A percentile compares a stretch with the other conserved stretches of the same genome.
These are phyloP conservation scores for Tauraco erythrolophus DNA, from an alignment of 2,113 vertebrate species.

Conservation along the genomic window DNA sequence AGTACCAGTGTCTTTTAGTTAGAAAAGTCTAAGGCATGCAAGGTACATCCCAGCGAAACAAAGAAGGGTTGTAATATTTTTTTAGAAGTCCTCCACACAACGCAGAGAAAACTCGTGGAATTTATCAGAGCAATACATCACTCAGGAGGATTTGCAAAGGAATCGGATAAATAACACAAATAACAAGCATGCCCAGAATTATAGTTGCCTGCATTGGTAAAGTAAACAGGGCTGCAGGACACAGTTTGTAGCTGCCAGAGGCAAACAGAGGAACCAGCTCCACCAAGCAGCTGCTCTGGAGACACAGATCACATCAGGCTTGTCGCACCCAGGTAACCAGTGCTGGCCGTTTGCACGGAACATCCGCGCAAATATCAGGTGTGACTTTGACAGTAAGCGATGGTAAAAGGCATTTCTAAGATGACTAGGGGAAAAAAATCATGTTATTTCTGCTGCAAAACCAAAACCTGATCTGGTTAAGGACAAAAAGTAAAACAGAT, in stretches of 20 bases:
- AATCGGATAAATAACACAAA: background rate
- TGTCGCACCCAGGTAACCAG: background rate
- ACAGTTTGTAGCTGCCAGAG: background rate
- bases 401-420: background rate
- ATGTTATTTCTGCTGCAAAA: background rate
- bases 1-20: background rate
- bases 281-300: rapidly evolving
- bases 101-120: background rate
- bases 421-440: background rate
- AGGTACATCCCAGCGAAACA: background rate
- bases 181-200: background rate
- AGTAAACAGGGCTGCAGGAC: background rate
- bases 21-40: background rate
- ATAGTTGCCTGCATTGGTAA: background rate
- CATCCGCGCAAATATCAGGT: background rate
- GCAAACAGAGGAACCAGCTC: background rate
- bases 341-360: rapidly evolving
- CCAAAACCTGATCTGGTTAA: background rate
- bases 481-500: background rate
- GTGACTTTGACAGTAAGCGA: background rate
- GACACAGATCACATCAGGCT: too few relatives aligned
- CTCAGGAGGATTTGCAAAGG: background rate
- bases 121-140: background rate
- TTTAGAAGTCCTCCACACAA: background rate
- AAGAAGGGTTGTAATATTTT: background rate